Conservation (phyloP, 1,140 invertebrate genomes). For the Frieseomelitta varia region DNA sequence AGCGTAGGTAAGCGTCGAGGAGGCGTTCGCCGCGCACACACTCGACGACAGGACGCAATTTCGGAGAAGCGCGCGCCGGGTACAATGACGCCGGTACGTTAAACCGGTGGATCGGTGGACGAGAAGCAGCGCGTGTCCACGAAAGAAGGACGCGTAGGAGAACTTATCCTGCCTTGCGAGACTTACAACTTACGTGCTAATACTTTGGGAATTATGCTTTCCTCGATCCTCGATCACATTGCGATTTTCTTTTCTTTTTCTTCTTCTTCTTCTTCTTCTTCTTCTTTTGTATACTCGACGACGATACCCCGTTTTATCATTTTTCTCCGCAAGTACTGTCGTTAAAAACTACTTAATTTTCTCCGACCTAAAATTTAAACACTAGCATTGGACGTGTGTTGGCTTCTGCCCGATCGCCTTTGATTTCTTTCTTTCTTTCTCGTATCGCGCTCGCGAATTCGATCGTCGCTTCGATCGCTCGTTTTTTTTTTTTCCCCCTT, state of each 20-base stretch:
- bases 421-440: conserved; percentile 23
- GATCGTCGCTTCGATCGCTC: neutral
- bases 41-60: neutral
- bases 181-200: conserved; percentile 71
- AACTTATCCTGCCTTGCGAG: conserved; percentile 37
- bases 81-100: no score
- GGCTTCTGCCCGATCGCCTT: conserved; percentile 39
- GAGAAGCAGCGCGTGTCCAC: conserved; percentile 39
- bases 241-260: neutral
- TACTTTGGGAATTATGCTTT: conserved; percentile 74
- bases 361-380: conserved; percentile 66
- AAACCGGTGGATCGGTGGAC: conserved; percentile 14
- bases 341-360: conserved; percentile 70
- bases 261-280: no score
- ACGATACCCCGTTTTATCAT: conserved; percentile 48
- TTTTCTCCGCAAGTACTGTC: conserved; percentile 24
- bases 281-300: conserved; percentile 49
- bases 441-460: neutral
- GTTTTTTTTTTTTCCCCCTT: no score
- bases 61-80: conserved; percentile 7
- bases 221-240: conserved; percentile 47
- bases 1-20: conserved; percentile 21
- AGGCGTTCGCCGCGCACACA: neutral
- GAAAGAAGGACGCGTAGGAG: conserved; percentile 30
- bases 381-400: conserved; percentile 73